A percentile compares a stretch with the other conserved stretches of the same genome.
Evolutionary conservation across 2,888 invertebrate species (phyloP).

Genomic region (Epinotia bilunana): DNA sequence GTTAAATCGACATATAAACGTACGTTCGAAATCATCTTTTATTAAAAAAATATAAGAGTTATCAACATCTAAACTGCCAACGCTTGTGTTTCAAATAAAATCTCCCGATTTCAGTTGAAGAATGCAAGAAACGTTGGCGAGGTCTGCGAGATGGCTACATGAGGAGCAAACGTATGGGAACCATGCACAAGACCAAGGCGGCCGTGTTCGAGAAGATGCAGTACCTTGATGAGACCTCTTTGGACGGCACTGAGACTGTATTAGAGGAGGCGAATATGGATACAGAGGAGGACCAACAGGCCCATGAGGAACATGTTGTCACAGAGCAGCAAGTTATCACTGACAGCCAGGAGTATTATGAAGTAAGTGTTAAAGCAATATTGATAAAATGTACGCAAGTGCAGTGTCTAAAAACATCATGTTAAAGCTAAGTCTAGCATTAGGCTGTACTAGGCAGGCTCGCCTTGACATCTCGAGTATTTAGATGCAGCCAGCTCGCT

Average conservation of each 20-base stretch:
- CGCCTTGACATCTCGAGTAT: too few relatives aligned
- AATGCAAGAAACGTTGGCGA: conserved; percentile 84
- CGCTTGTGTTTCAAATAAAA: neutral
- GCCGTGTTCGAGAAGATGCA: conserved; percentile 72
- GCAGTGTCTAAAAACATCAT: neutral
- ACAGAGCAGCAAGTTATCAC: conserved; percentile 74
- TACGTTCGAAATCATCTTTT: neutral
- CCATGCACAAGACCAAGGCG: conserved; percentile 68
- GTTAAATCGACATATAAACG: neutral
- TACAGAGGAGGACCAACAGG: conserved; percentile 31
- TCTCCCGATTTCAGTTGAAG: conserved; percentile 73
- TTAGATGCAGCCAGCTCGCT: too few relatives aligned
- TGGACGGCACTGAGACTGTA: conserved; percentile 54
- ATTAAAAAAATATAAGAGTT: neutral
- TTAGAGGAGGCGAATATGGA: conserved; percentile 44
- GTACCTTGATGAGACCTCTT: conserved; percentile 62
- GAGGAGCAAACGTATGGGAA: conserved; percentile 75
- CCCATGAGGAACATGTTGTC: conserved; percentile 50
- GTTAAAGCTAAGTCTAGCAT: too few relatives aligned
- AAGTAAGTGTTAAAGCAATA: conserved; percentile 56
- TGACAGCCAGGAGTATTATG: conserved; percentile 79
- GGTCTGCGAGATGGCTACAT: conserved; percentile 82
- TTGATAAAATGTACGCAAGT: neutral
- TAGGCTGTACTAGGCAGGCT: too few relatives aligned
- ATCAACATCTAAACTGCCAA: neutral